Evolutionary conservation across 2,888 invertebrate genomes (phyloP), one percentile per base, ranked within the genome.

Genomic region (Erpobdella octoculata): DNA sequence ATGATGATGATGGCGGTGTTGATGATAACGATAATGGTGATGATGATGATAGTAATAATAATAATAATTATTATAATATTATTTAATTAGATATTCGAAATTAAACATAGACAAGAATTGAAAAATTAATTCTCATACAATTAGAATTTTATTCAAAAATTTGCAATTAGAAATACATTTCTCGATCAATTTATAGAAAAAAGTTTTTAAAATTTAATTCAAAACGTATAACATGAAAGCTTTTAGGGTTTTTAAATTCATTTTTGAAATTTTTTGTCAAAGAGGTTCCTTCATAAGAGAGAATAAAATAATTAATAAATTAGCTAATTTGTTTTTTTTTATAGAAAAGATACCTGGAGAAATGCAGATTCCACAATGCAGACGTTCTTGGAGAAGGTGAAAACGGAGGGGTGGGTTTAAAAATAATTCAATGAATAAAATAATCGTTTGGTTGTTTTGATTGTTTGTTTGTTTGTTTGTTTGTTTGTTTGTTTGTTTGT

Each of bases 331-430:
- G 18, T 46, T 5, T 53, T 53, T n/a, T 3, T 53, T 18, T 53
- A 25, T 37, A 69, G 69, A 69, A 69, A 69, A 25, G 69, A 33
- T 69, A 69, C 58, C 15, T 69, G 58, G 69, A 69, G 35, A 69
- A 69, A 28, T 69, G 69, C 33, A 48, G 69, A 35, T 69, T 41
- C 36, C 48, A 69, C 58, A 69, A n/a, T 18, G 33, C 69, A 0
- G 69, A 69, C 46, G 33, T 58, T 33, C 31, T 48, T 37, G 48
- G 35, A 33, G 69, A 69, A n/a, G 48, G 35, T 28, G 69, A 69
- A 46, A 69, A 69, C 35, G 69, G 69, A 58, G 69, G 69, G 53
- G 69, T 67, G 25, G 37, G 62, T 28, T 21, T 25, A 25, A 53
- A 53, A n/a, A 5, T 5, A 31, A 62, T 62, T 35, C 33, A n/a